Conservation (phyloP, 2,888 invertebrate species). For the Sphaerophoria rueppellii region DNA sequence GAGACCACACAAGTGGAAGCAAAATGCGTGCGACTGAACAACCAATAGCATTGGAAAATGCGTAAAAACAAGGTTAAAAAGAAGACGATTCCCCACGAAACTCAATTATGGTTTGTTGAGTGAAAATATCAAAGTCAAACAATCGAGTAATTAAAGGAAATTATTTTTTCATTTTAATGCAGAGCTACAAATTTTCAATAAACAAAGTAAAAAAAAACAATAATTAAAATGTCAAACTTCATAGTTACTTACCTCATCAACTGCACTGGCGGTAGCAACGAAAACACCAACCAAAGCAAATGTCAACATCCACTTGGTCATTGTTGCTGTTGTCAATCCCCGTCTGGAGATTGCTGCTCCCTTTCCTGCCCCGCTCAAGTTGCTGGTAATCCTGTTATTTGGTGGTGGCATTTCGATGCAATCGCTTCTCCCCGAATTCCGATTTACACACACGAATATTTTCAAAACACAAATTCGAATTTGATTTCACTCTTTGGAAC, state of each 20-base stretch:
- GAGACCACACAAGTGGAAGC: slow-evolving; percentile 40
- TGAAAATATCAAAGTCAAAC: slow-evolving; percentile 36
- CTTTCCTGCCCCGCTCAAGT: slow-evolving; percentile 36
- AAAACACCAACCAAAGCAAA: slow-evolving; percentile 67
- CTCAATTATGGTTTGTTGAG: slow-evolving; percentile 29
- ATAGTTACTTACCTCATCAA: slow-evolving; percentile 65
- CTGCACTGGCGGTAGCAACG: slow-evolving; percentile 64
- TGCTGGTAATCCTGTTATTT: slow-evolving; percentile 67
- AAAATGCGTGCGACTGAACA: slow-evolving; percentile 57
- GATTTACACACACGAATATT: slow-evolving; percentile 38
- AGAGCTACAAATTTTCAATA: background rate
- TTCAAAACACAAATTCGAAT: slow-evolving; percentile 42
- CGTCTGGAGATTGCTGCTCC: slow-evolving; percentile 6
- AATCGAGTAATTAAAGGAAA: slow-evolving; percentile 11
- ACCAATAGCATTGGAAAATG: slow-evolving; percentile 60
- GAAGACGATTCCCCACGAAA: slow-evolving; percentile 14
- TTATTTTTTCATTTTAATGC: slow-evolving; percentile 9
- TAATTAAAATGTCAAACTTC: background rate
- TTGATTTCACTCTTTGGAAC: slow-evolving; percentile 24
- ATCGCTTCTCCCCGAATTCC: slow-evolving; percentile 49
- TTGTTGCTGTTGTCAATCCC: slow-evolving; percentile 59
- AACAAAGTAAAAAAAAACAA: background rate
- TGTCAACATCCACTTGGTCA: slow-evolving; percentile 72
- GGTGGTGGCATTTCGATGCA: slow-evolving; percentile 64
- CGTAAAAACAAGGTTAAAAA: slow-evolving; percentile 68